These are phyloP conservation scores for Nycticorax nycticorax DNA, from an alignment of 2,113 vertebrate genomes.

Conservation along the genomic window DNA sequence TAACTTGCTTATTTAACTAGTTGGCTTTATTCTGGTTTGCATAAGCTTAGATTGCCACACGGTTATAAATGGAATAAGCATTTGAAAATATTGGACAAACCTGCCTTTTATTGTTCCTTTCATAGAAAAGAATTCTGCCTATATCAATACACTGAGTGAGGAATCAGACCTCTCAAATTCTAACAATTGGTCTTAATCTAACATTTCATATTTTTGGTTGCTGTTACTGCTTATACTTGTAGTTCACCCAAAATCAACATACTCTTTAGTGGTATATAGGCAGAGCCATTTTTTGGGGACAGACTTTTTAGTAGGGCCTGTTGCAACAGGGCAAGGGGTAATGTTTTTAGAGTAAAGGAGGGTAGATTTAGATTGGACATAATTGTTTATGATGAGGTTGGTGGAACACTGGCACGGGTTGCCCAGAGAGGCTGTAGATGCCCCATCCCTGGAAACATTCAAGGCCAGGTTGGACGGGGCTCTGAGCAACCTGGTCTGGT, in stretches of 20 bases:
- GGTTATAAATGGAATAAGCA: not conserved
- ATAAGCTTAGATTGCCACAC: not conserved
- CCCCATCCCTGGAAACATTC: not conserved
- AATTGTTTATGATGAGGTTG: not conserved
- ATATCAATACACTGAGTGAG: not conserved
- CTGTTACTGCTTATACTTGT: not conserved
- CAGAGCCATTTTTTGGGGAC: not conserved
- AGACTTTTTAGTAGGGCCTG: not conserved
- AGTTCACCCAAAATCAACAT: not conserved
- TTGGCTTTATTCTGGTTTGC: not conserved
- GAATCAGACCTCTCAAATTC: not conserved
- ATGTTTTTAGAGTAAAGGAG: not conserved
- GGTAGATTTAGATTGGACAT: not conserved
- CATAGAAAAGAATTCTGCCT: not conserved
- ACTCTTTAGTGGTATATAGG: not conserved
- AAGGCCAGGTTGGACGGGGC: accelerated
- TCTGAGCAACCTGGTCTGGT: not conserved
- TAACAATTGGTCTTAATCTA: not conserved
- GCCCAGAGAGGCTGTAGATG: not conserved
- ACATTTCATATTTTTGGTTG: not conserved
- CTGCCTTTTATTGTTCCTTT: not conserved
- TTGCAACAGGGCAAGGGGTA: not conserved
- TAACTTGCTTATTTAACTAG: not conserved
- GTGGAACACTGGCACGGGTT: not conserved
- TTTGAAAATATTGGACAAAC: not conserved